These are phyloP conservation scores for Lottia scabra DNA, from an alignment of 2,888 invertebrate species.

Conservation along the genomic window DNA sequence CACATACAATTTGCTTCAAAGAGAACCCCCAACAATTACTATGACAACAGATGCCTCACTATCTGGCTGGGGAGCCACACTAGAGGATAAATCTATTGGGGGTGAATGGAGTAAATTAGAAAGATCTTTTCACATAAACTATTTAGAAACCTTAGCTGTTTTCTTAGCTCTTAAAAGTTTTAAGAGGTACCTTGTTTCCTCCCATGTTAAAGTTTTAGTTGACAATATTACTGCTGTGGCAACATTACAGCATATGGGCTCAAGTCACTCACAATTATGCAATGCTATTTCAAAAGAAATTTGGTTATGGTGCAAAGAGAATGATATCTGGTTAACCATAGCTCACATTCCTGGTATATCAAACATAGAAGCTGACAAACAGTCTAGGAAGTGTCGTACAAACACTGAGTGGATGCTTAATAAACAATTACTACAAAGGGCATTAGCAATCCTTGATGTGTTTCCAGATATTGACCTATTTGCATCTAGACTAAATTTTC, in stretches of 20 bases:
- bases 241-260: slow-evolving; percentile 12
- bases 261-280: no score
- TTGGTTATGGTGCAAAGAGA: background rate
- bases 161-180: background rate
- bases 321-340: slow-evolving; percentile 16
- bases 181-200: no score
- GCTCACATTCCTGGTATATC: slow-evolving; percentile 16
- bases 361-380: slow-evolving; percentile 18
- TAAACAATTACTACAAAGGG: background rate
- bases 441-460: background rate
- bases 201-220: slow-evolving; percentile 5
- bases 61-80: no score
- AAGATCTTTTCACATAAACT: background rate
- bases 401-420: slow-evolving; percentile 23
- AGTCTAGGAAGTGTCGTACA: background rate
- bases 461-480: slow-evolving; percentile 24
- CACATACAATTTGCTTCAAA: no score
- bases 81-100: no score
- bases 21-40: no score
- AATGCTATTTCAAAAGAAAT: slow-evolving; percentile 11
- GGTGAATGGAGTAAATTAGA: background rate
- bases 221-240: slow-evolving; percentile 19
- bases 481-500: slow-evolving; percentile 26
- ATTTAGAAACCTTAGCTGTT: background rate
- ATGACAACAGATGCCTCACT: no score